Evolutionary conservation across 1,140 invertebrate species (phyloP), one percentile per base, ranked within the genome.

Genomic region (Cydia fagiglandana): DNA sequence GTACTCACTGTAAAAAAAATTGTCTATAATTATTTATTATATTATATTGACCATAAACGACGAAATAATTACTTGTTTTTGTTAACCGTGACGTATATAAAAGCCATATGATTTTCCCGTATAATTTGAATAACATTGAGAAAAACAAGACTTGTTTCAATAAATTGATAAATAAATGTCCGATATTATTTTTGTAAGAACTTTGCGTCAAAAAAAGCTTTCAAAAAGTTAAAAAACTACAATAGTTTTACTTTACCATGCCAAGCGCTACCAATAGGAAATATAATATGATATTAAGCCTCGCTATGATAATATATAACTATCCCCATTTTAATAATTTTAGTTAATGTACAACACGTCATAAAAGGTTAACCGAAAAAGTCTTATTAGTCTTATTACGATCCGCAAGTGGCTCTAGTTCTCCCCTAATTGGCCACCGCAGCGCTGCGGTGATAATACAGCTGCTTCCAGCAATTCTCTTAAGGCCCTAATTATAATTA

Each of bases 401-500:
- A 24, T 12, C 17, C 20, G 20, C 6, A 61, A 20, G 13, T 15
- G 30, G 12, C 64, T 28, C 9, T 75, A 68, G 66, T 76, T 74
- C 5, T n/a, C 73, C 38, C 50, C 64, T 75, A 76, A 64, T 76
- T 74, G 45, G 61, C 68, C n/a, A 79, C 78, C 76, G 77, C 12
- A 15, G 9, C 38, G 7, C 77, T 81, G 74, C 45, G 76, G 73
- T 79, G 81, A 86, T 87, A 84, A 83, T 77, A 83, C 78, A 81
- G 79, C 76, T 84, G 80, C 84, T 86, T 82, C 64, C 66, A 77
- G 79, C 74, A 84, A 85, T 86, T 83, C 79, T 83, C 80, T 85
- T 81, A 81, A 78, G 68, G 75, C 77, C 84, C 70, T 84, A 86
- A 88, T 88, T 84, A 85, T 76, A n/a, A n/a, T n/a, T n/a, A 81